These are phyloP conservation scores for Agapetus fuscipes DNA, from an alignment of 2,888 invertebrate genomes.

Conservation along the genomic window DNA sequence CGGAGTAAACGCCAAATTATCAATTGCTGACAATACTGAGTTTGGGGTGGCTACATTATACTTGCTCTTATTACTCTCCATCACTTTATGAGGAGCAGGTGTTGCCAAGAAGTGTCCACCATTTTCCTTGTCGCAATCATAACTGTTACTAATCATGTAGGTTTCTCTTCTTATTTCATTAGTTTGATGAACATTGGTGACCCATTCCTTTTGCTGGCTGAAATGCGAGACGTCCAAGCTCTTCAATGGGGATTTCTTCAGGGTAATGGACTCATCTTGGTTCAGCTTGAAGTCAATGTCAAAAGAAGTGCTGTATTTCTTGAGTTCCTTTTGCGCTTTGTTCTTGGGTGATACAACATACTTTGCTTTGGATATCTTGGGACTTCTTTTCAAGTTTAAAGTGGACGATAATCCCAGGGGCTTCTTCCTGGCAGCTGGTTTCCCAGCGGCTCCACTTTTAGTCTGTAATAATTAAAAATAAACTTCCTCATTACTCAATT, in stretches of 20 bases:
- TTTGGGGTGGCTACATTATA: too few relatives aligned
- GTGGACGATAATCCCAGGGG: neutral
- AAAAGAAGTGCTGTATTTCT: slow-evolving; percentile 2
- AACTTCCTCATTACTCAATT: too few relatives aligned
- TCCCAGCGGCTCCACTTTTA: too few relatives aligned
- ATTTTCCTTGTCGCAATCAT: slow-evolving; percentile 16
- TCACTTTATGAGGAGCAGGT: too few relatives aligned
- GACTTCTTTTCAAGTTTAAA: slow-evolving; percentile 6
- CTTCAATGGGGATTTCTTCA: slow-evolving; percentile 3
- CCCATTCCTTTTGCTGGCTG: too few relatives aligned
- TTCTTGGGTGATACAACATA: slow-evolving; percentile 2
- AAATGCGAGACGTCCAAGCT: neutral
- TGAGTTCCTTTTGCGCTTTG: slow-evolving; percentile 3
- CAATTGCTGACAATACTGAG: slow-evolving; percentile 16
- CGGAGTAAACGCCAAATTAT: slow-evolving; percentile 13
- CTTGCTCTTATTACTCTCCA: too few relatives aligned
- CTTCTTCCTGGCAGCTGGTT: neutral
- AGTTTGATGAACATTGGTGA: too few relatives aligned
- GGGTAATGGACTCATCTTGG: slow-evolving; percentile 7
- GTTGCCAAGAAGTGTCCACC: too few relatives aligned
- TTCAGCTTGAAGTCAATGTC: slow-evolving; percentile 1
- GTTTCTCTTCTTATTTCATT: slow-evolving; percentile 13
- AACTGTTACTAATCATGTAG: slow-evolving; percentile 8
- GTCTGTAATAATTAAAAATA: too few relatives aligned
- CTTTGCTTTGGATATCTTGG: slow-evolving; percentile 5